A percentile compares a stretch with the other conserved stretches of the same genome.
Evolutionary conservation across 2,797 vertebrate species (phyloP).

Genomic region (Cossypha caffra): DNA sequence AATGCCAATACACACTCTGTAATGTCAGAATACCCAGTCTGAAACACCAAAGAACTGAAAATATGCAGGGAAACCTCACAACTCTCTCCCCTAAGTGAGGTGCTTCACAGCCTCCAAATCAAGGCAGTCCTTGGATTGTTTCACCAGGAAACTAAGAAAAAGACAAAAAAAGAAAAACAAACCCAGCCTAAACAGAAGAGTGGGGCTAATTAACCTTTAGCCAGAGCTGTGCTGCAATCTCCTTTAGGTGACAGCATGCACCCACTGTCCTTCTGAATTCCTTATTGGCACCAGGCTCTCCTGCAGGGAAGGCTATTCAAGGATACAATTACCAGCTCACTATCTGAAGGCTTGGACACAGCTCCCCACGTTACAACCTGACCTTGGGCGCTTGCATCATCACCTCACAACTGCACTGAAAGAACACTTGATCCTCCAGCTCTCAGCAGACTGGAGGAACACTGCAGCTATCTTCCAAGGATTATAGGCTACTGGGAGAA

Average conservation of each 20-base stretch:
- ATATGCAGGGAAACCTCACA: not conserved
- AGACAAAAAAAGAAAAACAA: not conserved
- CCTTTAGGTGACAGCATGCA: not conserved
- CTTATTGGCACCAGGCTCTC: not conserved
- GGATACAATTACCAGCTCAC: not conserved
- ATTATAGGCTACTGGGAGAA: not conserved
- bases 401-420: not conserved
- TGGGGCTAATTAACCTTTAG: not conserved
- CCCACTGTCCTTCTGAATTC: not conserved
- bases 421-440: slow-evolving; percentile 15
- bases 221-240: not conserved
- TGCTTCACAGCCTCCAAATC: not conserved
- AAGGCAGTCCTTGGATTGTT: not conserved
- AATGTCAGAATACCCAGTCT: not conserved
- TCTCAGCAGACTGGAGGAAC: not conserved
- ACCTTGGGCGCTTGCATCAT: not conserved
- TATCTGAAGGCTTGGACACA: not conserved
- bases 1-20: not conserved
- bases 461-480: not conserved
- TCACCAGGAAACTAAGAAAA: not conserved
- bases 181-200: not conserved
- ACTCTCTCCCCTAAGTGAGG: not conserved
- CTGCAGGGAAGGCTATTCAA: not conserved
- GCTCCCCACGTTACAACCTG: not conserved
- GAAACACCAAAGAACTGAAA: not conserved